Base-by-base conservation (phyloP, 2,113 vertebrate species). In the Lamprologus tigripictilis region DNA sequence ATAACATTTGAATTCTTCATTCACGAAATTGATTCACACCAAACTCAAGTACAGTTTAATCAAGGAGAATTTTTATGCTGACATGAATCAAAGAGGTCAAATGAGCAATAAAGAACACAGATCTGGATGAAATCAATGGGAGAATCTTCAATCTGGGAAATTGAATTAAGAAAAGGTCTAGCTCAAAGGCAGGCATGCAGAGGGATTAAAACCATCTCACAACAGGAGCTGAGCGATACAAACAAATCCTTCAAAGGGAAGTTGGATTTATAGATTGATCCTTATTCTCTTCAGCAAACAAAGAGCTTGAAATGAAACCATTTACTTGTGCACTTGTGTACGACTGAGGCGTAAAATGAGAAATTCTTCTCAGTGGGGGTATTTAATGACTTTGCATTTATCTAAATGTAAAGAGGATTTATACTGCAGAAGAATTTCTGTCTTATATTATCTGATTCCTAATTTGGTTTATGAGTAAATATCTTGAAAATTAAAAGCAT, bases 1-100 rank as follows among this genome's bases (percentile, higher is more conserved):
- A 79, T 71, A 76, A 79, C 31, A 81, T 81, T 45, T 79, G 23
- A 90, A 85, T 89, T 88, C 26, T 81, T 85, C 85, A 84, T 78
- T 66, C 12, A 82, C 81, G 6, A 87, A 89, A 92, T 87, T 51
- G 63, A 83, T 85, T 90, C 58, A 80, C 28, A 66, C 40, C 40
- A 79, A 58, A 53, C 87, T 88, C 33, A 88, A 78, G 31, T 6
- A 55, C 51, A 85, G 54, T 87, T 83, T 33, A 87, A 90, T 90
- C 49, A 92, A 45, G 53, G 51, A 79, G 9, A 53, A 79, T 68
- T 80, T 83, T 83, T 17, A 58, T 31, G 79, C 19, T 6, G 13
- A 35, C 53, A 82, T 21, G 17, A 61, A 80, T 76, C 6, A 83
- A 82, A 82, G 28, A 54, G 68, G n/a, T 88, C 45, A 87, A 90